These are phyloP conservation scores for Colostygia pectinataria DNA, from an alignment of 2,888 invertebrate species.

Conservation along the genomic window DNA sequence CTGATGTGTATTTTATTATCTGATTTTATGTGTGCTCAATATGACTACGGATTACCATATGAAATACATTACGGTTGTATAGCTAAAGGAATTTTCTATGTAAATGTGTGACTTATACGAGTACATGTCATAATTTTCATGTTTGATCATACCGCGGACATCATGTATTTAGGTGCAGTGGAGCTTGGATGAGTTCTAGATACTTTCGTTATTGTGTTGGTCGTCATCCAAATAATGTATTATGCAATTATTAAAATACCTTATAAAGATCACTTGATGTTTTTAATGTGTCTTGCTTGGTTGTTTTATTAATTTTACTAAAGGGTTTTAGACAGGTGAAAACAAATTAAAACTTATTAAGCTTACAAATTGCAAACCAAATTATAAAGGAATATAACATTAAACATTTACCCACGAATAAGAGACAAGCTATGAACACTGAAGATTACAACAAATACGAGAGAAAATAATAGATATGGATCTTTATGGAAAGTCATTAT, in stretches of 20 bases:
- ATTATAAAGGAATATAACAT: too few species aligned
- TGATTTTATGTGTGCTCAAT: constrained; percentile 78
- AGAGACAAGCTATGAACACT: constrained; percentile 26
- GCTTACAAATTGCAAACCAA: too few species aligned
- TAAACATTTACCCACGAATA: constrained; percentile 11
- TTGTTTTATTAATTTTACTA: too few species aligned
- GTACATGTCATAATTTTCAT: constrained; percentile 31
- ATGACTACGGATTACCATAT: constrained; percentile 73
- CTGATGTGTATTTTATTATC: constrained; percentile 82
- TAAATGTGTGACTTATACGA: constrained; percentile 43
- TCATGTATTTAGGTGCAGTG: too few species aligned
- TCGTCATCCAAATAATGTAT: too few species aligned
- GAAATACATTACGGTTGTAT: constrained; percentile 66
- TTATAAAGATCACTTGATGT: too few species aligned
- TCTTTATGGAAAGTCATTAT: constrained; percentile 64
- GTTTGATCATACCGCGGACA: constrained; percentile 17
- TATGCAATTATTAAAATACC: too few species aligned
- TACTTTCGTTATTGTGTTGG: too few species aligned
- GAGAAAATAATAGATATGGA: constrained; percentile 50
- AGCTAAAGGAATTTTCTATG: constrained; percentile 48
- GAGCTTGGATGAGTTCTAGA: too few species aligned
- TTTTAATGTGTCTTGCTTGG: too few species aligned
- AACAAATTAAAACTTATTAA: too few species aligned
- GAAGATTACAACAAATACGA: constrained; percentile 36
- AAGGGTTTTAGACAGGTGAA: too few species aligned